phyloP scores from a whole-genome alignment of 2,113 vertebrate species.

The Caranx ignobilis region DNA sequence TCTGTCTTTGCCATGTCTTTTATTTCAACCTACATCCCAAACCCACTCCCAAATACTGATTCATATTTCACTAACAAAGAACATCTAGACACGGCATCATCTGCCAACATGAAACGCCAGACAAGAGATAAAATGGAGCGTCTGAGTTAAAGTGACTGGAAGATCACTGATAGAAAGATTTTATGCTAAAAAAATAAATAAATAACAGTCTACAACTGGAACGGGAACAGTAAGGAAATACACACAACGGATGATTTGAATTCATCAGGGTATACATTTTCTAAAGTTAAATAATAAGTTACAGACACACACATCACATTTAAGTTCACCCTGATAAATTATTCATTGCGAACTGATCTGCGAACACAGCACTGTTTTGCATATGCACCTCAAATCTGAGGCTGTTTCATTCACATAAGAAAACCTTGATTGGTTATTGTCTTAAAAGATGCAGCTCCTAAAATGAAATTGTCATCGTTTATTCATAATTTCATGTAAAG shows the following conservation, averaged over 20 bases:
- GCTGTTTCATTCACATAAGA: conserved; percentile 46
- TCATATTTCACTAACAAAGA: conserved; percentile 41
- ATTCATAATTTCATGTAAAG: conserved; percentile 11
- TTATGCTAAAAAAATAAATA: not conserved
- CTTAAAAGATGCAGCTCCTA: conserved; percentile 28
- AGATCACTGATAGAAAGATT: conserved; percentile 21
- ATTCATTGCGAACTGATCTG: conserved; percentile 63
- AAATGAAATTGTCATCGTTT: conserved; percentile 16
- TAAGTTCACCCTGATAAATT: conserved; percentile 57
- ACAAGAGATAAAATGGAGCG: conserved; percentile 15
- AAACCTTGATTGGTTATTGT: conserved; percentile 50
- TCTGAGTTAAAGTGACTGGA: conserved; percentile 17
- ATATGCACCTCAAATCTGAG: conserved; percentile 58
- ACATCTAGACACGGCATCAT: conserved; percentile 2
- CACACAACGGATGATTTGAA: conserved; percentile 37
- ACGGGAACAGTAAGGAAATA: conserved; percentile 4
- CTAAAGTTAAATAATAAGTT: conserved; percentile 60
- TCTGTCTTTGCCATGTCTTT: not conserved
- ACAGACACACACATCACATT: conserved; percentile 51
- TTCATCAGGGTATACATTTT: conserved; percentile 32
- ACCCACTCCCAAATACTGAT: not conserved
- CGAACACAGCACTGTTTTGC: conserved; percentile 49
- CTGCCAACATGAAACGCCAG: conserved; percentile 1
- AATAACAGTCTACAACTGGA: not conserved
- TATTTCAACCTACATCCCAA: conserved; percentile 25